Evolutionary conservation across 1,140 invertebrate genomes (phyloP).

Genomic region (Aphis gossypii): DNA sequence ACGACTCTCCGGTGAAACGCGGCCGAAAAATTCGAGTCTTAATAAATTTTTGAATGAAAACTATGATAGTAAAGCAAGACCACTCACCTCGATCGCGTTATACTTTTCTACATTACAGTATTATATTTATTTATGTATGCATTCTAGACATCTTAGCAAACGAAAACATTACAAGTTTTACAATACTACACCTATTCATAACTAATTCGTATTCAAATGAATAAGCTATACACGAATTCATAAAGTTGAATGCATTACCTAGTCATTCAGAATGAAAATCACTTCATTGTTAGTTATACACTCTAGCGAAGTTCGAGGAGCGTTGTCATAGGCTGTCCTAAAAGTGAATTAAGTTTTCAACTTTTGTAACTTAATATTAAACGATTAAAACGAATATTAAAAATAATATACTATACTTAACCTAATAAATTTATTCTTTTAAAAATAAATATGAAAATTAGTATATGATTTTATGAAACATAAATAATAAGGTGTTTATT

Average conservation of each 20-base stretch:
- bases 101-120: neutral
- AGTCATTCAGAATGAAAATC: neutral
- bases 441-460: too few relatives aligned
- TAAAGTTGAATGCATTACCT: neutral
- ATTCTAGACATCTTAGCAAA: neutral
- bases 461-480: neutral
- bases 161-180: neutral
- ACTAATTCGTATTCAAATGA: conserved; percentile 18
- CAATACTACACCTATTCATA: neutral
- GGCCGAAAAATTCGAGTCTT: neutral
- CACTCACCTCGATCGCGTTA: neutral
- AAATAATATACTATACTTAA: neutral
- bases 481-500: neutral
- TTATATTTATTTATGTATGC: neutral
- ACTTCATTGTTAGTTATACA: neutral
- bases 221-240: neutral
- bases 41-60: neutral
- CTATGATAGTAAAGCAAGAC: neutral
- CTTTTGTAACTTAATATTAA: neutral
- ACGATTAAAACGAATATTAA: neutral
- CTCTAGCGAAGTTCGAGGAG: neutral
- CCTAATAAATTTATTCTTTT: neutral
- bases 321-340: neutral
- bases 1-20: neutral
- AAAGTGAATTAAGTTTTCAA: neutral